A percentile compares a stretch with the other conserved stretches of the same genome.
phyloP scores from a whole-genome alignment of 1,140 invertebrate genomes.

The Pinna nobilis region DNA sequence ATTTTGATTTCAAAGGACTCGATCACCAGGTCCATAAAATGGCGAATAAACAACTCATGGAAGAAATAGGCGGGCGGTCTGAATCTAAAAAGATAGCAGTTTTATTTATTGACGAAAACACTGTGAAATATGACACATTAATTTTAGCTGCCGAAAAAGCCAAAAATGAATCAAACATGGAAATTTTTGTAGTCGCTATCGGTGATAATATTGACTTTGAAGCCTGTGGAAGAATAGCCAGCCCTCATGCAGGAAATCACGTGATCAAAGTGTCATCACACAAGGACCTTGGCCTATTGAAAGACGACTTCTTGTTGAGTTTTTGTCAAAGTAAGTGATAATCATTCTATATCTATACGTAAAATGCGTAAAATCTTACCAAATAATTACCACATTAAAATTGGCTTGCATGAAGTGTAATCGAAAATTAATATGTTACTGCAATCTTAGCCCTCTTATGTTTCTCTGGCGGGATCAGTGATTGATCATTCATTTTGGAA shows the following conservation, averaged over 20 bases:
- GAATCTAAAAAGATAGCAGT: constrained; percentile 29
- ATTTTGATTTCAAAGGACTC: constrained; percentile 8
- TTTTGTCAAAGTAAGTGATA: constrained; percentile 39
- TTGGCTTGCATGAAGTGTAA: too few relatives aligned
- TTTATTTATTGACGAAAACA: constrained; percentile 38
- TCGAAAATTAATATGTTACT: too few relatives aligned
- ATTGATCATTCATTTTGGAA: too few relatives aligned
- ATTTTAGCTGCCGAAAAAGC: constrained; percentile 27
- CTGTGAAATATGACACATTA: constrained; percentile 26
- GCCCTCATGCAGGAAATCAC: constrained; percentile 26
- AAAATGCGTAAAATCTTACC: too few relatives aligned
- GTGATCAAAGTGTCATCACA: constrained; percentile 44
- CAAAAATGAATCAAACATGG: constrained; percentile 36
- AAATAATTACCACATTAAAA: too few relatives aligned
- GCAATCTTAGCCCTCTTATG: too few relatives aligned
- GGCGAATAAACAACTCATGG: background rate
- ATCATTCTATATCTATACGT: too few relatives aligned
- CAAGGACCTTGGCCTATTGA: constrained; percentile 34
- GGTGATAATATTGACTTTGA: constrained; percentile 27
- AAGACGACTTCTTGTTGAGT: constrained; percentile 22
- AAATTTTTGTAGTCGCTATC: constrained; percentile 47
- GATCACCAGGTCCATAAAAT: constrained; percentile 21
- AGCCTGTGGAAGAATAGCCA: constrained; percentile 43
- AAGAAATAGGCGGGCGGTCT: constrained; percentile 14
- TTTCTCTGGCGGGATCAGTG: too few relatives aligned